Evolutionary conservation across 2,888 invertebrate genomes (phyloP).

Genomic region (Hyposoter dolosus): DNA sequence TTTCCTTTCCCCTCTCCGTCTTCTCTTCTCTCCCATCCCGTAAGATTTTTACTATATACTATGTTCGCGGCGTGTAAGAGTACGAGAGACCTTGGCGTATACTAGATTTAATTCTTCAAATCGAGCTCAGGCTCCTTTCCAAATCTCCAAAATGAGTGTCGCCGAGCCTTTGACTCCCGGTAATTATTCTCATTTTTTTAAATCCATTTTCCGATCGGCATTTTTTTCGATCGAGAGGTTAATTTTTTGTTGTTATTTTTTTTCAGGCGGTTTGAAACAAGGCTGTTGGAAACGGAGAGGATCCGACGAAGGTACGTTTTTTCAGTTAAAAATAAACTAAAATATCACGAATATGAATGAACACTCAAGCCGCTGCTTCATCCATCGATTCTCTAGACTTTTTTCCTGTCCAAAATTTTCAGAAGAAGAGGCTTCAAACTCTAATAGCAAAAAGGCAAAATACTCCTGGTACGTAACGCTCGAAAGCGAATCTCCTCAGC

Average conservation of each 20-base stretch:
- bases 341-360: background rate
- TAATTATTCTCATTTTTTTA: slow-evolving; percentile 44
- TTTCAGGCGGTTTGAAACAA: slow-evolving; percentile 61
- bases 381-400: background rate
- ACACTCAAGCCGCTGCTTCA: background rate
- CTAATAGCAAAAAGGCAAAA: slow-evolving; percentile 72
- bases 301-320: slow-evolving; percentile 69
- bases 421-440: slow-evolving; percentile 74
- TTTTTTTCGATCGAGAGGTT: background rate
- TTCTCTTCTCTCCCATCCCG: slow-evolving; percentile 44
- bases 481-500: slow-evolving; percentile 84
- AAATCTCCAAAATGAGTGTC: slow-evolving; percentile 61
- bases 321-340: background rate
- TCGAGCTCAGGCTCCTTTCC: background rate
- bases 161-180: slow-evolving; percentile 68
- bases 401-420: background rate
- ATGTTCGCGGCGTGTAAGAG: slow-evolving; percentile 63
- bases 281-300: slow-evolving; percentile 69
- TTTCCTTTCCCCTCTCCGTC: slow-evolving; percentile 40
- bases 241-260: background rate
- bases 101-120: background rate
- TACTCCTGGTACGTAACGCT: slow-evolving; percentile 80
- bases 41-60: slow-evolving; percentile 64
- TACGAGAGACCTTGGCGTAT: slow-evolving; percentile 70
- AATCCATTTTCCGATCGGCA: background rate